A percentile compares a stretch with the other conserved stretches of the same genome.
phyloP scores from a whole-genome alignment of 2,113 vertebrate genomes.

The Actinemys pallida region DNA sequence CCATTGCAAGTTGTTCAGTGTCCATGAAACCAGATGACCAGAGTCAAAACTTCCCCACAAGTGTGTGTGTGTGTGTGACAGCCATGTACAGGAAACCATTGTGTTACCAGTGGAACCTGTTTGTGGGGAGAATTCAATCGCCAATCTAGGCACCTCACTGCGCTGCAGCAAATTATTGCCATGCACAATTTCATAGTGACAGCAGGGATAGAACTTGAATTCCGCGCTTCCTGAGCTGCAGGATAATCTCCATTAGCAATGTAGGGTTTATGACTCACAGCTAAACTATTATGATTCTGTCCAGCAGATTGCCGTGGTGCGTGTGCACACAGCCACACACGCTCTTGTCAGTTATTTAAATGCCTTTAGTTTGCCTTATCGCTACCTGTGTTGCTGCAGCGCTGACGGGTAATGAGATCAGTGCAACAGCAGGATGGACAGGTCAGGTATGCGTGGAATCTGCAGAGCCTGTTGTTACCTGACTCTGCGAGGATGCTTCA shows the following conservation, averaged over 20 bases:
- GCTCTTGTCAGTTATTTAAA: neutral
- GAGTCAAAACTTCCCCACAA: neutral
- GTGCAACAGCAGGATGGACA: neutral
- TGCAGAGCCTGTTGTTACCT: conserved; percentile 71
- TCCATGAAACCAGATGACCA: neutral
- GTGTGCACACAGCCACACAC: rapidly evolving
- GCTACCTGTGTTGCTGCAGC: neutral
- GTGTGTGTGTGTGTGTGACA: too few species aligned
- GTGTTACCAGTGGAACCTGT: neutral
- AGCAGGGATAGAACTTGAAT: neutral
- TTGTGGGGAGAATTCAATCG: neutral
- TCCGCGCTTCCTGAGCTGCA: neutral
- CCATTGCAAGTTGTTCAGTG: neutral
- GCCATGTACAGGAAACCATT: too few species aligned
- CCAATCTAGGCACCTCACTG: too few species aligned
- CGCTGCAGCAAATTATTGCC: rapidly evolving
- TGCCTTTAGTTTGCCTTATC: neutral
- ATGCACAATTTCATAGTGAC: too few species aligned
- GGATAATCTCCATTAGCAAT: neutral
- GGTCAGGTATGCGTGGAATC: conserved; percentile 73
- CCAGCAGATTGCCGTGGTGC: neutral
- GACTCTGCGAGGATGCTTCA: conserved; percentile 47
- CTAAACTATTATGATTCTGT: neutral
- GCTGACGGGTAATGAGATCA: conserved; percentile 34
- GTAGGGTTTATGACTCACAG: neutral